Evolutionary conservation across 2,888 invertebrate genomes (phyloP).

Genomic region (Aleiodes leptofemur): DNA sequence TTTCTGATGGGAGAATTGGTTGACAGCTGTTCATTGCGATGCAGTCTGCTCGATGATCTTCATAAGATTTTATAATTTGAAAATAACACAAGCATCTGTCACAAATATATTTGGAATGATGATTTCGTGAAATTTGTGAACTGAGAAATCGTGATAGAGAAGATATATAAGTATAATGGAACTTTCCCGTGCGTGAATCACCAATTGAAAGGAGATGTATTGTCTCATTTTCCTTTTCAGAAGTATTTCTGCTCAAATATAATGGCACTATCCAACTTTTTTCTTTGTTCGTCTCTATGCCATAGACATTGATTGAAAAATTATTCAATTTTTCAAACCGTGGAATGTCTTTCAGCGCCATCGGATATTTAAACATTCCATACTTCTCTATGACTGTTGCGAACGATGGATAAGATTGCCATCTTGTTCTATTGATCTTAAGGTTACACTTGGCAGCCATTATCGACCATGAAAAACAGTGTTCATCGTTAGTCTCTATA

Average conservation of each 20-base stretch:
- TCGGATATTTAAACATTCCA: neutral
- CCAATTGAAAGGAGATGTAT: neutral
- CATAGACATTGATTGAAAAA: constrained; percentile 2
- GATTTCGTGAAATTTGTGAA: neutral
- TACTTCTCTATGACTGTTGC: neutral
- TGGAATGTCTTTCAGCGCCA: too few species aligned
- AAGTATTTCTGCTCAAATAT: neutral
- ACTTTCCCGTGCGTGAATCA: neutral
- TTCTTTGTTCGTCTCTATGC: neutral
- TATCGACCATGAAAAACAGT: neutral
- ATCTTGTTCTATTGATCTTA: neutral
- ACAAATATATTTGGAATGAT: too few species aligned
- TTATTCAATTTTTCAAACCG: neutral
- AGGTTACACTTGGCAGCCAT: neutral
- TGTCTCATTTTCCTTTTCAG: neutral
- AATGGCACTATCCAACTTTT: neutral
- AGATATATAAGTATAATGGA: neutral
- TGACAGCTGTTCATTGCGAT: neutral
- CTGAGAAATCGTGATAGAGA: neutral
- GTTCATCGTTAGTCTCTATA: too few species aligned
- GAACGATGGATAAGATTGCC: neutral
- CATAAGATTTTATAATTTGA: neutral
- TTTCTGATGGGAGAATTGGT: constrained; percentile 28
- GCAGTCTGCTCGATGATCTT: neutral
- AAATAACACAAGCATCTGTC: constrained; percentile 1